These are phyloP conservation scores for Alcis repandata DNA, from an alignment of 2,888 invertebrate species.

Conservation along the genomic window DNA sequence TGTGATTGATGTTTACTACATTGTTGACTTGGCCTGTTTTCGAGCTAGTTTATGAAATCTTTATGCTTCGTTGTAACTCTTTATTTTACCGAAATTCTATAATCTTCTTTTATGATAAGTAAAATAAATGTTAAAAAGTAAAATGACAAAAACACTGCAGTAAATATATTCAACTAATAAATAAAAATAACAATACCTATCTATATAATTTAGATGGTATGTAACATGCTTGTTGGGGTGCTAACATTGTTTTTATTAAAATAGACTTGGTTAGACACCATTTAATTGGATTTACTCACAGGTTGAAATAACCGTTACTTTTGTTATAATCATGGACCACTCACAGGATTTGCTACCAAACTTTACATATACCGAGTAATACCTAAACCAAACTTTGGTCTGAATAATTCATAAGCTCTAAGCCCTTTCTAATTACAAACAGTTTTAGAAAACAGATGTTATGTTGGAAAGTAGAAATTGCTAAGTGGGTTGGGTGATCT, in stretches of 20 bases:
- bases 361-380: constrained; percentile 1
- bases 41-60: too few species aligned
- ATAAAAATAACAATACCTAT: too few species aligned
- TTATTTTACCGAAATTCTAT: too few species aligned
- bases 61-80: too few species aligned
- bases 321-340: too few species aligned
- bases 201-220: too few species aligned
- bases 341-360: constrained; percentile 1
- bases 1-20: not conserved
- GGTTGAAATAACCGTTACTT: not conserved
- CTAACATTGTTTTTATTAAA: not conserved
- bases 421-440: constrained; percentile 27
- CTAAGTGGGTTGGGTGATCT: constrained; percentile 33
- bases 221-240: too few species aligned
- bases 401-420: constrained; percentile 17
- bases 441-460: constrained; percentile 37
- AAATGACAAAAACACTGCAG: too few species aligned
- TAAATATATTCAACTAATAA: too few species aligned
- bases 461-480: constrained; percentile 38
- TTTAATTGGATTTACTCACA: not conserved
- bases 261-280: not conserved
- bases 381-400: constrained; percentile 3
- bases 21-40: not conserved
- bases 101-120: too few species aligned
- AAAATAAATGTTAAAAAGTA: too few species aligned